Evolutionary conservation across 2,113 vertebrate genomes (phyloP).

Genomic region (Uria aalge): DNA sequence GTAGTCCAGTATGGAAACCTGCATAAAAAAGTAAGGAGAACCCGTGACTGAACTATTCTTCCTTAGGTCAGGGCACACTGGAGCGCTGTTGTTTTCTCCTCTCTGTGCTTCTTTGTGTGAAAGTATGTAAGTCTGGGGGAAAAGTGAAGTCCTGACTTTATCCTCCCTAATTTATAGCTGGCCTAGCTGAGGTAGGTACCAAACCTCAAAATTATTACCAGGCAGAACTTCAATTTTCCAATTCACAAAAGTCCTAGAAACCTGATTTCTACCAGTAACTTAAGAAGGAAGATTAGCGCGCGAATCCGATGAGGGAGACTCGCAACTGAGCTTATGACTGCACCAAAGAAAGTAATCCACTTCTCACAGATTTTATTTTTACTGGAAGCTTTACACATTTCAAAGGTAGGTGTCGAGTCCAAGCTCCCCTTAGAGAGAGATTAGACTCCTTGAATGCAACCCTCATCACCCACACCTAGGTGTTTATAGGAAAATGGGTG

Average conservation of each 20-base stretch:
- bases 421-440: neutral
- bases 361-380: conserved; percentile 22
- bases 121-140: neutral
- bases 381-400: conserved; percentile 38
- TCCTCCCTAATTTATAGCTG: neutral
- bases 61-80: neutral
- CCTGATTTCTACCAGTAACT: neutral
- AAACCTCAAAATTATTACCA: conserved; percentile 39
- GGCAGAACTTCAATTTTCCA: conserved; percentile 17
- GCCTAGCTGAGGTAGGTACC: conserved; percentile 14
- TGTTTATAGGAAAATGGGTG: neutral
- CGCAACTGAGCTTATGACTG: neutral
- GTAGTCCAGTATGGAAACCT: neutral
- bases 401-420: neutral
- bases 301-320: neutral
- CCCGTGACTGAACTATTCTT: neutral
- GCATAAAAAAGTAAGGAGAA: neutral
- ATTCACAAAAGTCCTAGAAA: conserved; percentile 14
- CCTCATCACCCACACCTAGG: neutral
- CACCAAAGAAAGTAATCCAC: neutral
- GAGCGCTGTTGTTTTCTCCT: neutral
- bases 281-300: conserved; percentile 4
- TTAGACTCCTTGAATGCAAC: neutral
- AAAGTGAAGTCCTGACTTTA: neutral
- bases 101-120: neutral